Evolutionary conservation across 37 sponge, comb jelly and placozoan genomes (phyloP), one percentile per base, ranked within the genome.

Genomic region (Spongilla lacustris): DNA sequence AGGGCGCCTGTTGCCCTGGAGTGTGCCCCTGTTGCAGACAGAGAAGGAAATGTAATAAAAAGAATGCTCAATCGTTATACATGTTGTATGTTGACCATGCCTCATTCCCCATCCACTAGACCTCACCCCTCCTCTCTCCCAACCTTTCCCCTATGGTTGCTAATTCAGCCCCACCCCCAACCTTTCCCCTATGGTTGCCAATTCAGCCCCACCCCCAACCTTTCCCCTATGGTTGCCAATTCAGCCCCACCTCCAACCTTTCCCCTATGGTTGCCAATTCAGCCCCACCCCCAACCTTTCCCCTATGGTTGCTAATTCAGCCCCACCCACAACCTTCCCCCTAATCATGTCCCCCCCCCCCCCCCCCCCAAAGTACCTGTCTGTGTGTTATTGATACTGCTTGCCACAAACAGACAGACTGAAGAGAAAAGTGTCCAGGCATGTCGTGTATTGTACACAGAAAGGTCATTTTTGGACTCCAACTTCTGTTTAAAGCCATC

Each of bases 401-500:
- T 41, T 32, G 92, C 88, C 78, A 88, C 81, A 49, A 66, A 30
- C 29, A 92, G 85, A 37, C 85, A 84, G 46, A 92, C 72, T 0
- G 88, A 74, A 27, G 75, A 77, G 85, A 92, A 88, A 30, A 92
- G 85, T 0, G 79, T 19, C 82, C 85, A 88, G 69, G 88, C 84
- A 67, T 92, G 92, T 17, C 76, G 92, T 38, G 75, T 84, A 34
- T 84, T 74, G 79, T 92, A 92, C 27, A 84, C 68, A 19, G 36
- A 27, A 8, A 80, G 34, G 17, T 84, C 77, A 21, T 36, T 36
- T 1, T 72, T 75, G 1, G 69, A 33, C 11, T 37, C 85, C 49
- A 75, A 11, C 48, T 75, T 84, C 11, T 67, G 30, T 26, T 85
- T 17, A 4, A 24, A 22, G 24, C 86, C 82, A 71, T 91, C 83